A percentile compares a stretch with the other conserved stretches of the same genome.
Evolutionary conservation across 37 sponge, comb jelly and placozoan species (phyloP).

Genomic region (Spongilla lacustris): DNA sequence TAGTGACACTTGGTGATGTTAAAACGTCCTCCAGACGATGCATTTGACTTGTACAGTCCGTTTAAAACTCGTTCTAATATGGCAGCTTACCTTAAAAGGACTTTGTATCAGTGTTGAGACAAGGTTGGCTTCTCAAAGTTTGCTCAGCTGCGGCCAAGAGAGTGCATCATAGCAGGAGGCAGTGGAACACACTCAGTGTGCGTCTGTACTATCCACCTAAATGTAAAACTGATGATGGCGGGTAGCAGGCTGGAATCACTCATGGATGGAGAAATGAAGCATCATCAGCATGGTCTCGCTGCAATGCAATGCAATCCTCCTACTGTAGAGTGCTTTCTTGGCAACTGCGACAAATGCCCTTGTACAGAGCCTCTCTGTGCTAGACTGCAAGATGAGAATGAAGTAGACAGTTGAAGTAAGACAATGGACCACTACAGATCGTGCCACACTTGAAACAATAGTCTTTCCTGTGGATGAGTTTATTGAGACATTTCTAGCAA

Average conservation of each 20-base stretch:
- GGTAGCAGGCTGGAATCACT: not conserved
- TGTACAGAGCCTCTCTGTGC: not conserved
- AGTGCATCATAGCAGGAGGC: slow-evolving; percentile 12
- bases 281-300: not conserved
- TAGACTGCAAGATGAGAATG: not conserved
- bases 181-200: slow-evolving; percentile 27
- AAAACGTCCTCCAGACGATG: too few species aligned
- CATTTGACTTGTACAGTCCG: too few species aligned
- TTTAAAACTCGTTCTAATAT: too few species aligned
- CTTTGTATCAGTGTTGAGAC: not conserved
- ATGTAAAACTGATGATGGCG: slow-evolving; percentile 7
- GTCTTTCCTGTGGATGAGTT: not conserved
- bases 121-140: slow-evolving; percentile 29
- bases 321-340: not conserved
- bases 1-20: too few species aligned
- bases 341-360: not conserved
- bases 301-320: not conserved
- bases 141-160: slow-evolving; percentile 5
- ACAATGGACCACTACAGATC: not conserved
- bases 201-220: slow-evolving; percentile 21
- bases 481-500: not conserved
- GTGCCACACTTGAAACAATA: not conserved
- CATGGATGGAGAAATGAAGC: not conserved
- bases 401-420: not conserved
- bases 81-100: too few species aligned